A percentile compares a stretch with the other conserved stretches of the same genome.
Conservation (phyloP, 2,888 invertebrate species). For the Parnassius mnemosyne region DNA sequence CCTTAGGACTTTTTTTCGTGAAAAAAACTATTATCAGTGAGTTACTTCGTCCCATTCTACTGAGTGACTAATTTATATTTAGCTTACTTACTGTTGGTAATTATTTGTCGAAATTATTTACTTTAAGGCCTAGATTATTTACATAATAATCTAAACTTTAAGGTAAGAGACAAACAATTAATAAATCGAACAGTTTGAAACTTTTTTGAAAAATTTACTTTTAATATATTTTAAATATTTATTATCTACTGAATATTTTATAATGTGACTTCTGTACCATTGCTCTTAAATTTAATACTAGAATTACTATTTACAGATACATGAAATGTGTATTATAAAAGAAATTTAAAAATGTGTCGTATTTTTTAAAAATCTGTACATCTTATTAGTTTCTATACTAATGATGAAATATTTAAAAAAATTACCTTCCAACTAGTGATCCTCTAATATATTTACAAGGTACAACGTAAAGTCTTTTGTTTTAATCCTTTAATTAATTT, state of each 20-base stretch:
- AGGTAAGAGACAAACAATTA: too few species aligned
- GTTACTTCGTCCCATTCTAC: too few species aligned
- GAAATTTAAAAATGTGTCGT: neutral
- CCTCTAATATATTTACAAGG: constrained; percentile 7
- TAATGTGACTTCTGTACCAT: constrained; percentile 8
- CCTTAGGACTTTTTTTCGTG: too few species aligned
- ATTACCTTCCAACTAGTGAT: neutral
- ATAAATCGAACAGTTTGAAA: too few species aligned
- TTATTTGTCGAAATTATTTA: too few species aligned
- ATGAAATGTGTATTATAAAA: constrained; percentile 2
- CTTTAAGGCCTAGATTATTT: too few species aligned
- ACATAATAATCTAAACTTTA: too few species aligned
- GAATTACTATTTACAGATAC: constrained; percentile 16
- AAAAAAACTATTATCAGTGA: too few species aligned
- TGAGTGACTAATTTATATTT: too few species aligned
- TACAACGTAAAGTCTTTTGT: neutral
- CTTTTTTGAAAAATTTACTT: too few species aligned
- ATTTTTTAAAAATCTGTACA: constrained; percentile 15
- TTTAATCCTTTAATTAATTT: neutral
- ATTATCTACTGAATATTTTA: neutral
- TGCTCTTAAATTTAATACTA: neutral
- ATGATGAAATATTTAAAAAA: neutral
- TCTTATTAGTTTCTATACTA: neutral
- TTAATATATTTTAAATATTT: too few species aligned
- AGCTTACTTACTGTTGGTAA: too few species aligned